A percentile compares a stretch with the other conserved stretches of the same genome.
Evolutionary conservation across 1,140 invertebrate genomes (phyloP).

Genomic region (Cherax quadricarinatus): DNA sequence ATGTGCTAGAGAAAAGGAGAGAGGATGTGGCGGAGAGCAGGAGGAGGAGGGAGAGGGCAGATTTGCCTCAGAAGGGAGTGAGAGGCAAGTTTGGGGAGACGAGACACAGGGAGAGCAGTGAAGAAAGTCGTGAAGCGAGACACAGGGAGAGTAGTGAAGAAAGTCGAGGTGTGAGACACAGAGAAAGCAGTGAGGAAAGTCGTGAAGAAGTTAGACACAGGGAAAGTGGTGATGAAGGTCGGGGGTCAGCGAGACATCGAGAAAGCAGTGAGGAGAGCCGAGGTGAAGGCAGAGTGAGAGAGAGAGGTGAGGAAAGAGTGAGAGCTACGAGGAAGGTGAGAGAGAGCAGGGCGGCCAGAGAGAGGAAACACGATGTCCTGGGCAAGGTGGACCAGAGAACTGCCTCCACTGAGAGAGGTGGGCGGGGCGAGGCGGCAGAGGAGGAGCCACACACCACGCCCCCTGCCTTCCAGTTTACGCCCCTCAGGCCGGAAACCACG

Average conservation of each 20-base stretch:
- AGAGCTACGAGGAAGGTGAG: background rate
- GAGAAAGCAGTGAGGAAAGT: background rate
- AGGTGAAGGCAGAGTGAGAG: background rate
- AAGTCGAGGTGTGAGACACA: background rate
- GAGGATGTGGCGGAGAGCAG: background rate
- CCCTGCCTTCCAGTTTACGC: background rate
- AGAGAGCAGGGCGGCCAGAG: background rate
- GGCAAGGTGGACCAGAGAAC: background rate
- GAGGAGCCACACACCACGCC: background rate
- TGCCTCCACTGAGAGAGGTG: background rate
- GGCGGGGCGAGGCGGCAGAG: background rate
- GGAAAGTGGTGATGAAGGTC: background rate
- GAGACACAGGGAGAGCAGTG: slow-evolving; percentile 23
- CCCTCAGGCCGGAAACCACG: background rate
- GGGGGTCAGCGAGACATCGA: background rate
- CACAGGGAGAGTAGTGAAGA: background rate
- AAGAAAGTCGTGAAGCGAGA: slow-evolving; percentile 11
- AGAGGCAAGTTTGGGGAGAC: slow-evolving; percentile 16
- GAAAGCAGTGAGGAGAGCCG: slow-evolving; percentile 30
- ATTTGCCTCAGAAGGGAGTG: background rate
- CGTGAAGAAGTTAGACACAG: background rate
- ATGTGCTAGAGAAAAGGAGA: background rate
- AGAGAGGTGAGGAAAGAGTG: slow-evolving; percentile 6
- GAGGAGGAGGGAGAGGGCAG: slow-evolving; percentile 11
- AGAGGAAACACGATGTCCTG: background rate